Base-by-base conservation (phyloP, 2,113 vertebrate species). In the Girardinichthys multiradiatus region DNA sequence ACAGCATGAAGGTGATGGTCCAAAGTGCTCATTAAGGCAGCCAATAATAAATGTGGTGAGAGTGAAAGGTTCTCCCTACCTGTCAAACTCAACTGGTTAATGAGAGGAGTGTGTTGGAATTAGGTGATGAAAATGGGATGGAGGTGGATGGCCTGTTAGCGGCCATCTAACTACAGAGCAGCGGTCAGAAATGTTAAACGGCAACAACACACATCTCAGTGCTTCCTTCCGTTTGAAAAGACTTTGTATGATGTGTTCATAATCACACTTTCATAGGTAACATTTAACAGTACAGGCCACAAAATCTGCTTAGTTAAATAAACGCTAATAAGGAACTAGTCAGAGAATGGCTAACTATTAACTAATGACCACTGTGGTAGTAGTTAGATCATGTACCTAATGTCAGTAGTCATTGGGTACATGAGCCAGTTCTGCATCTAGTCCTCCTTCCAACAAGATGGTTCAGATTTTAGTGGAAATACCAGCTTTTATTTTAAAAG, bases 11-110 rank as follows among this genome's bases (percentile, higher is more conserved):
- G 91, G 92, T 91, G 90, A 87, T 51, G 84, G 85, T 86, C 84
- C 67, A 81, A 90, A 91, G 87, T 85, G 86, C 93, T 93, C 88
- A 92, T 94, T 94, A 94, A 88, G 89, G 74, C 51, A 30, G 76
- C 77, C 64, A 68, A 65, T 89, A 92, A 90, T 88, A 90, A 88
- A 93, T 68, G 86, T 81, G 82, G 72, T 78, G 86, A 86, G 86
- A 87, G 89, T 83, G 85, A 90, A 91, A 88, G 84, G 76, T 69
- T 72, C 76, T 78, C 59, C 76, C 72, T 86, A 89, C 75, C 82
- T 89, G 89, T 90, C 88, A 84, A 74, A 67, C 87, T 51, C 68
- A 48, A 28, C 60, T 4, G 66, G 45, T 70, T 92, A 93, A 92
- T 92, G 83, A 89, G 87, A 84, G 72, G 64, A 83, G 86, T 73